These are phyloP conservation scores for Cuculus canorus DNA, from an alignment of 2,797 vertebrate species.

Conservation along the genomic window DNA sequence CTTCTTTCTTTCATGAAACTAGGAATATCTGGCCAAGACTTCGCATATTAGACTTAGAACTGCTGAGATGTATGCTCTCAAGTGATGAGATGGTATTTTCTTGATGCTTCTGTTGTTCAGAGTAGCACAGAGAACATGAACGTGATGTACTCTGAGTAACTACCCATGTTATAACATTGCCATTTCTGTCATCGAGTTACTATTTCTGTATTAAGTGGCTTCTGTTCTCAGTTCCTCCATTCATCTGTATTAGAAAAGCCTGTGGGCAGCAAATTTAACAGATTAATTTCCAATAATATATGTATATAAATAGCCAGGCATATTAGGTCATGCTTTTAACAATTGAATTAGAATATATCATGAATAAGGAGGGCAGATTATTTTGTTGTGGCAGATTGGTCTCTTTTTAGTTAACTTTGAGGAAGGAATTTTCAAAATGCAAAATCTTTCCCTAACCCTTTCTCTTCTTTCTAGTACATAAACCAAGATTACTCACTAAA, in stretches of 20 bases:
- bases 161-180: neutral
- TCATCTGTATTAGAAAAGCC: neutral
- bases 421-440: neutral
- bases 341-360: neutral
- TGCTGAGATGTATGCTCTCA: neutral
- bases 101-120: neutral
- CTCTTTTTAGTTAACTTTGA: neutral
- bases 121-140: neutral
- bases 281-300: neutral
- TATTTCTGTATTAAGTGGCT: constrained; percentile 20
- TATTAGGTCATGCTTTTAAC: neutral
- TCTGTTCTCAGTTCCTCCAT: neutral
- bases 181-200: neutral
- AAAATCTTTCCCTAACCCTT: neutral
- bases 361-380: neutral
- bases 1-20: neutral
- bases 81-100: neutral
- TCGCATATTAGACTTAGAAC: neutral
- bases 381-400: neutral
- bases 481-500: neutral
- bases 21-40: neutral
- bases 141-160: neutral
- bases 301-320: neutral
- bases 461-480: neutral
- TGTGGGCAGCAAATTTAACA: neutral